Conservation (phyloP, 92 coral and sea anemone species). For the Porites divaricata region DNA sequence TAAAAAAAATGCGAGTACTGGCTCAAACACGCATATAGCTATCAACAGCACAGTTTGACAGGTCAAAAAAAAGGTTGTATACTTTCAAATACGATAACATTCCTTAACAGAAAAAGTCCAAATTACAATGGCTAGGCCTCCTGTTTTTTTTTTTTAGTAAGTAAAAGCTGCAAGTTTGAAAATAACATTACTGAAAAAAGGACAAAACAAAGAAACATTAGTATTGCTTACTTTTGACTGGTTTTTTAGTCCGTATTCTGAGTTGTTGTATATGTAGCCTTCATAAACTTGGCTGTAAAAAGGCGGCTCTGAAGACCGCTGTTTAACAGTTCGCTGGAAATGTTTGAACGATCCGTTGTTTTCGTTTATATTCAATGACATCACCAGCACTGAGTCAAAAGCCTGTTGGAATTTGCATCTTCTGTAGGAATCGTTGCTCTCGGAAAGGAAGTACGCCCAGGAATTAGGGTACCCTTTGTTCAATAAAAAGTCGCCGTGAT, state of each 20-base stretch:
- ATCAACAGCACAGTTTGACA: too few relatives aligned
- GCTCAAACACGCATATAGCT: too few relatives aligned
- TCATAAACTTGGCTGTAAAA: constrained; percentile 12
- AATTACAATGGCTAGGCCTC: too few relatives aligned
- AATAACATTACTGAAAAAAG: too few relatives aligned
- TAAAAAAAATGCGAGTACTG: too few relatives aligned
- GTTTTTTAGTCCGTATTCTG: neutral
- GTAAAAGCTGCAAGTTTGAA: too few relatives aligned
- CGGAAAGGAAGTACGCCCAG: neutral
- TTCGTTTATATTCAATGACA: constrained; percentile 22
- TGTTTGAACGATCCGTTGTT: neutral
- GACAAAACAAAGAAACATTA: too few relatives aligned
- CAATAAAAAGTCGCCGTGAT: neutral
- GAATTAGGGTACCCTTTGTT: neutral
- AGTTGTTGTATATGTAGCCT: neutral
- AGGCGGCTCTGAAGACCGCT: constrained; percentile 15
- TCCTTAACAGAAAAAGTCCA: too few relatives aligned
- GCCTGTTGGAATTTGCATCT: constrained; percentile 36
- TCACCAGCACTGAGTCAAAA: constrained; percentile 44
- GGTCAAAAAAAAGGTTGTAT: too few relatives aligned
- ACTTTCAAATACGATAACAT: too few relatives aligned
- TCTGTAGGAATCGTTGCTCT: neutral
- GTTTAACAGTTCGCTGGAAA: constrained; percentile 3
- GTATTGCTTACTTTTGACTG: neutral
- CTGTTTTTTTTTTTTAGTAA: too few relatives aligned